Base-by-base conservation (phyloP, 1,140 invertebrate species). In the Bradysia coprophila region DNA sequence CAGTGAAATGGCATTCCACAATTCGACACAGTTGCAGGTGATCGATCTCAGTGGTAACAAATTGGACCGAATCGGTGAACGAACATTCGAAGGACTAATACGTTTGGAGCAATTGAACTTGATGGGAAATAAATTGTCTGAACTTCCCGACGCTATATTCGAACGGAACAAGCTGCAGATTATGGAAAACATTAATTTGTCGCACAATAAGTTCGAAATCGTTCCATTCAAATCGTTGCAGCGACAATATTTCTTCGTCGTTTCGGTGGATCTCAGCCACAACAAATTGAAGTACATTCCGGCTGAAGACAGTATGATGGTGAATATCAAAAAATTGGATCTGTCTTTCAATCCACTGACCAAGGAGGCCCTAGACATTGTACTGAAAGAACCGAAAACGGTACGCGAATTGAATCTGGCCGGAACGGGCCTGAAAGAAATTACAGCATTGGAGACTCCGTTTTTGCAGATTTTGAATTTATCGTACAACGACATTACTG, bases 311-410 rank as follows among this genome's bases (percentile, higher is more conserved):
- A 81, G 78, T 51, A 77, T 88, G 1, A 76, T 92, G 62, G 81
- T 85, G 2, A 90, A 85, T 54, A 78, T 91, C 1, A 92, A 92
- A 55, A 71, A 76, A 43, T 63, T 93, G 0, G 87, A 92, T 63
- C 57, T 93, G 1, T 89, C 84, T 2, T 81, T 76, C 46, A 93
- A 92, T 68, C 82, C 84, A 0, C 57, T 93, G 1, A 75, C 76
- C 4, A 58, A 69, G 40, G 74, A 79, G 46, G 73, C 86, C 0
- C 66, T 91, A 3, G 65, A 59, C 9, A 80, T 79, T 52, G 73
- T 93, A 28, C 56, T 93, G 1, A 81, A 78, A 34, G 87, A 92
- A 55, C 87, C 87, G 0, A 93, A 92, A 66, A 87, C 86, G 1
- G 75, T 88, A 0, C 59, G 86, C 38, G 72, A 76, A 36, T 60